Conservation (phyloP, 2,797 vertebrate genomes). For the Menidia menidia region DNA sequence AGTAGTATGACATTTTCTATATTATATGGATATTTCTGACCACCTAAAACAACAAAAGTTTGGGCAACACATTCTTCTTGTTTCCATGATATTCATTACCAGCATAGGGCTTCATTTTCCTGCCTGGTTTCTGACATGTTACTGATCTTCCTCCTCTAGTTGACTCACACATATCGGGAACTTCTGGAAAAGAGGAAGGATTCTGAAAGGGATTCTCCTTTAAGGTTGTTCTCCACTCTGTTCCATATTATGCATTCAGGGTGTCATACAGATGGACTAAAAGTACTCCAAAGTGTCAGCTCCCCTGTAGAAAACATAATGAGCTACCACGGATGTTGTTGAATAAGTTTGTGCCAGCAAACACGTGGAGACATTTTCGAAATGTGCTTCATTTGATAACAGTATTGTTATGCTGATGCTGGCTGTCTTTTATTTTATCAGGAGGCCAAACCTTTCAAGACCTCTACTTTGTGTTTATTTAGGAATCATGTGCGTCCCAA, state of each 20-base stretch:
- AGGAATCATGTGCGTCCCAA: slow-evolving; percentile 74
- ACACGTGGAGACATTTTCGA: background rate
- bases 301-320: background rate
- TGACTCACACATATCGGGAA: slow-evolving; percentile 76
- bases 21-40: too few relatives aligned
- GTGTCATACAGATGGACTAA: background rate
- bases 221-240: slow-evolving; percentile 68
- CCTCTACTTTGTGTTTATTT: slow-evolving; percentile 9
- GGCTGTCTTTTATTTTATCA: background rate
- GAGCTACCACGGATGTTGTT: background rate
- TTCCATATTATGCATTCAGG: background rate
- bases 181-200: slow-evolving; percentile 81
- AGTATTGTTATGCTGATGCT: background rate
- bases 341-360: background rate
- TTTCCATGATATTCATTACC: background rate
- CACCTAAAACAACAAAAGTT: too few relatives aligned
- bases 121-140: background rate
- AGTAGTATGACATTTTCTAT: too few relatives aligned
- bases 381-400: background rate
- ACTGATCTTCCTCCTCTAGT: slow-evolving; percentile 53
- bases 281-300: background rate
- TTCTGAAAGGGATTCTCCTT: slow-evolving; percentile 78
- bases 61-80: too few relatives aligned
- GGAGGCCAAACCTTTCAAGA: background rate
- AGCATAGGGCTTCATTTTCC: background rate